Evolutionary conservation across 2,797 vertebrate genomes (phyloP).

Genomic region (Chromis chromis): DNA sequence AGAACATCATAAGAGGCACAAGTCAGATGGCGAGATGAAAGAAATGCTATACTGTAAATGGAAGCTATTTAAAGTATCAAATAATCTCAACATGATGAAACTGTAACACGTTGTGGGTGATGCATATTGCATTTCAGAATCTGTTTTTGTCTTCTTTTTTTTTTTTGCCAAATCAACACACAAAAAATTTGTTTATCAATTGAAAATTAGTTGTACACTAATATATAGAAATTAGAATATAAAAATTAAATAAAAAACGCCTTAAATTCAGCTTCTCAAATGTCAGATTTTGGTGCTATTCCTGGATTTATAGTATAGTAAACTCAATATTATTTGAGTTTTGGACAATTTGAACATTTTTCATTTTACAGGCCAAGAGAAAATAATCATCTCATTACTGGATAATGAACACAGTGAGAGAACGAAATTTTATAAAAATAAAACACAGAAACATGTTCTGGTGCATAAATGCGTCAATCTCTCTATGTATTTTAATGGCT

Average conservation of each 20-base stretch:
- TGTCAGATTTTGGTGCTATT: neutral
- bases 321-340: too few relatives aligned
- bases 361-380: neutral
- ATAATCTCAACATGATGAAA: neutral
- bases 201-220: too few relatives aligned
- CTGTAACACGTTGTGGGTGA: neutral
- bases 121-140: too few relatives aligned
- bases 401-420: neutral
- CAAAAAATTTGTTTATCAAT: too few relatives aligned
- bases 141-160: too few relatives aligned
- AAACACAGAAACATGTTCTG: too few relatives aligned
- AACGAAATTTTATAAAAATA: neutral
- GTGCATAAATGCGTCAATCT: too few relatives aligned
- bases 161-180: too few relatives aligned
- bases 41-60: neutral
- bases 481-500: neutral
- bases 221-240: too few relatives aligned
- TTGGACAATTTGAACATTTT: too few relatives aligned
- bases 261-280: too few relatives aligned
- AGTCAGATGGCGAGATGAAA: neutral
- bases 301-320: neutral
- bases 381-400: neutral
- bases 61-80: constrained; percentile 9
- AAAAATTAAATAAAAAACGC: too few relatives aligned
- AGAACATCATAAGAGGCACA: constrained; percentile 27